These are phyloP conservation scores for Kryptolebias ocellatus DNA, from an alignment of 2,797 vertebrate species.

Conservation along the genomic window DNA sequence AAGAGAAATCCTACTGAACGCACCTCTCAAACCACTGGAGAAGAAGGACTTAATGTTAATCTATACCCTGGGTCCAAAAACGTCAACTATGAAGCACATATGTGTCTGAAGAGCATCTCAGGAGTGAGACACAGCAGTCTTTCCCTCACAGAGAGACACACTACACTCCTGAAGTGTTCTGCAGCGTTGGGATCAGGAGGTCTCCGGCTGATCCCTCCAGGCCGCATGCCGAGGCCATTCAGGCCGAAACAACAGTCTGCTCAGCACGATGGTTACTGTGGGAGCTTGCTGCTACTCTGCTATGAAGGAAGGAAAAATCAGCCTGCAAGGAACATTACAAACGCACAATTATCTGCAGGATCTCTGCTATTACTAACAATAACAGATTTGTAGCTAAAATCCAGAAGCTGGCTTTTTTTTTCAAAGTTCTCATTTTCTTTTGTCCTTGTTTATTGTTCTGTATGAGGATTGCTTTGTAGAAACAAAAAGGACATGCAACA, in stretches of 20 bases:
- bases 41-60: constrained; percentile 63
- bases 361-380: neutral
- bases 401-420: neutral
- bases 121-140: neutral
- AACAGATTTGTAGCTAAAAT: neutral
- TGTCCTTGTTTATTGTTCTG: neutral
- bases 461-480: neutral
- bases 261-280: neutral
- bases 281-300: neutral
- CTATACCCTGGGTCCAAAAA: constrained; percentile 55
- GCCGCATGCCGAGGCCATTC: neutral
- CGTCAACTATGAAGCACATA: constrained; percentile 3
- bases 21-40: constrained; percentile 32
- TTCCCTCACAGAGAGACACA: neutral
- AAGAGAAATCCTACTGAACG: constrained; percentile 40
- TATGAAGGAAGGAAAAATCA: neutral
- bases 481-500: neutral
- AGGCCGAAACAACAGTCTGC: neutral
- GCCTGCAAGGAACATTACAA: neutral
- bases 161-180: neutral
- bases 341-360: neutral
- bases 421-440: neutral
- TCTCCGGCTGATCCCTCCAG: neutral
- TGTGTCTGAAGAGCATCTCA: constrained; percentile 35
- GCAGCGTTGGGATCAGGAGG: neutral